Evolutionary conservation across 2,113 vertebrate species (phyloP).

Genomic region (Eolophus roseicapilla): DNA sequence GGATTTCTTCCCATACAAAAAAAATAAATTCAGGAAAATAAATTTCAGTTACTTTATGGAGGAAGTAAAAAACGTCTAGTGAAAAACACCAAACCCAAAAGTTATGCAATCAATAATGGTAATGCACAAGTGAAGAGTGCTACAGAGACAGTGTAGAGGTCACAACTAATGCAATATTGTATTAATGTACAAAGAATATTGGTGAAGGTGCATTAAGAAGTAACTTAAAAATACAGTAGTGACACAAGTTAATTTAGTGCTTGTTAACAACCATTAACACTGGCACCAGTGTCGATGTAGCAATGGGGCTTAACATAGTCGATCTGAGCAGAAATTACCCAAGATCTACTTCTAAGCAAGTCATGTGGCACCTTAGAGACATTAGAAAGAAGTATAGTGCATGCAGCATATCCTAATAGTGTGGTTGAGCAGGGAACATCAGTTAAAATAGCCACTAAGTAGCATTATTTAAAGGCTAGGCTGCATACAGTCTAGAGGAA

Average conservation of each 20-base stretch:
- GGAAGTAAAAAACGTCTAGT: not conserved
- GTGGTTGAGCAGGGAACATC: not conserved
- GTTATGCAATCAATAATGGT: not conserved
- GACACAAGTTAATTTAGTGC: slow-evolving; percentile 56
- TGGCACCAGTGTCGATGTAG: not conserved
- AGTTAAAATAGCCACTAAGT: not conserved
- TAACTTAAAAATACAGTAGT: not conserved
- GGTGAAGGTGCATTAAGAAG: not conserved
- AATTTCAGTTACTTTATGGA: not conserved
- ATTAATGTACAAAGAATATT: not conserved
- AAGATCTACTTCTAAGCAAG: not conserved
- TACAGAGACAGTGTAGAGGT: not conserved
- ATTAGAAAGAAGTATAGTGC: not conserved
- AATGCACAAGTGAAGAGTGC: not conserved
- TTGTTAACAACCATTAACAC: slow-evolving; percentile 18
- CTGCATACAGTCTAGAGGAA: not conserved
- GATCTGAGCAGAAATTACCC: not conserved
- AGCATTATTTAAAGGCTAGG: not conserved
- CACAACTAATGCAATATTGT: rapidly evolving
- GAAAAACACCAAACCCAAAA: not conserved
- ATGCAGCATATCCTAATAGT: not conserved
- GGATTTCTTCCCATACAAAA: not conserved
- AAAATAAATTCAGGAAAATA: not conserved
- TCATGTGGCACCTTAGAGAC: not conserved
- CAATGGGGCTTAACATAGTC: not conserved